These are phyloP conservation scores for Phengaris alcon DNA, from an alignment of 2,888 invertebrate species.

Conservation along the genomic window DNA sequence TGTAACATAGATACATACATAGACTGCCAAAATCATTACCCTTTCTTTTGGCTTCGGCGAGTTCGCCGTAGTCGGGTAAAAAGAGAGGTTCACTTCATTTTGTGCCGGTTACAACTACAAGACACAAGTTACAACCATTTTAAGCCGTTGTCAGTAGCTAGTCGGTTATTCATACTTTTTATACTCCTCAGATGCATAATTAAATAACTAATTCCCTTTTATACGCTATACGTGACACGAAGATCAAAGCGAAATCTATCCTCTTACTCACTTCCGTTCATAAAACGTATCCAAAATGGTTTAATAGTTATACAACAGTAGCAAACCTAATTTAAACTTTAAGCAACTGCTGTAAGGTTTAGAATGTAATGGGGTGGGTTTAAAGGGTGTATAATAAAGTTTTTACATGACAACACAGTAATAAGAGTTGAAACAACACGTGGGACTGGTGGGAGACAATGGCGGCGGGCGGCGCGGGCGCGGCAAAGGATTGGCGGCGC, in stretches of 20 bases:
- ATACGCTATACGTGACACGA: constrained; percentile 12
- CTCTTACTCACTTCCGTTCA: constrained; percentile 61
- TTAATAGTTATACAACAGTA: constrained; percentile 29
- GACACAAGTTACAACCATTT: no score
- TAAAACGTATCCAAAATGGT: constrained; percentile 42
- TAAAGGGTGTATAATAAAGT: constrained; percentile 57
- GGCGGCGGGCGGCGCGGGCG: constrained; percentile 48
- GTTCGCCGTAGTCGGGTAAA: no score
- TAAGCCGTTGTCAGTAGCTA: neutral
- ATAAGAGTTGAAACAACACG: constrained; percentile 71
- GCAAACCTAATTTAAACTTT: constrained; percentile 9
- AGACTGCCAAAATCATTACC: no score
- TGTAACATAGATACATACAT: no score
- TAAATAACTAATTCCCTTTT: constrained; percentile 9
- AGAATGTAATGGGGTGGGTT: constrained; percentile 3
- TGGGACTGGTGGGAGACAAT: constrained; percentile 73
- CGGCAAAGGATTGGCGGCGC: constrained; percentile 61
- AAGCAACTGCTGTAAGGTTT: neutral
- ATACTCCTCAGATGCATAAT: neutral
- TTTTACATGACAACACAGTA: constrained; percentile 73
- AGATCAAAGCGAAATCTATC: constrained; percentile 51
- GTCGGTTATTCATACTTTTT: constrained; percentile 4
- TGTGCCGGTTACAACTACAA: no score
- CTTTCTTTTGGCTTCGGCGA: no score
- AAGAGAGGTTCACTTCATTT: no score